Evolutionary conservation across 2,797 vertebrate genomes (phyloP).

Genomic region (Mormyrus hasselquistii): DNA sequence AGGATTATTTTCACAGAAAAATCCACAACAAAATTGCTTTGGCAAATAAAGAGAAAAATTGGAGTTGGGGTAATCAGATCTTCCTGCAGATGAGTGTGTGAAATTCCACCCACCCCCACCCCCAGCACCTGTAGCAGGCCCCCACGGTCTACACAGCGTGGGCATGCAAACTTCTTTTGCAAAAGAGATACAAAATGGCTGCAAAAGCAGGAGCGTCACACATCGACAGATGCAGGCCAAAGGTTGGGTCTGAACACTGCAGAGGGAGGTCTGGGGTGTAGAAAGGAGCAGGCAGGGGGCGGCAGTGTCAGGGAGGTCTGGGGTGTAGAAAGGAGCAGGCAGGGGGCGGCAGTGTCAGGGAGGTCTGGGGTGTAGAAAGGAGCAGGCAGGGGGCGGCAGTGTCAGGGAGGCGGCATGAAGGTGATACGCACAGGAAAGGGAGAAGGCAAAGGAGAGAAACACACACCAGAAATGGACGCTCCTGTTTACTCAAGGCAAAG

Average conservation of each 20-base stretch:
- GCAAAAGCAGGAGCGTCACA: neutral
- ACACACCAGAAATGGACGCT: neutral
- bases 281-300: neutral
- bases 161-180: neutral
- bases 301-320: neutral
- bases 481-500: neutral
- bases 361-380: neutral
- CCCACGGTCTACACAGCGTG: neutral
- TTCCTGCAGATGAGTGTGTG: neutral
- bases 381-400: neutral
- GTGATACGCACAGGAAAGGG: neutral
- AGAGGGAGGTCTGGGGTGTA: neutral
- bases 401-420: neutral
- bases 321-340: neutral
- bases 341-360: neutral
- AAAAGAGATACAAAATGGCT: neutral
- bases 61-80: neutral
- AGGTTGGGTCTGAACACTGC: neutral
- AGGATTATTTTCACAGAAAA: conserved; percentile 3
- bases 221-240: neutral
- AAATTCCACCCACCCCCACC: neutral
- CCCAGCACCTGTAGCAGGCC: neutral
- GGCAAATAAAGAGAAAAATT: neutral
- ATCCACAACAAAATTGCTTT: neutral
- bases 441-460: neutral